Conservation (phyloP, 2,113 vertebrate species). For the Orthochromis indermauri region DNA sequence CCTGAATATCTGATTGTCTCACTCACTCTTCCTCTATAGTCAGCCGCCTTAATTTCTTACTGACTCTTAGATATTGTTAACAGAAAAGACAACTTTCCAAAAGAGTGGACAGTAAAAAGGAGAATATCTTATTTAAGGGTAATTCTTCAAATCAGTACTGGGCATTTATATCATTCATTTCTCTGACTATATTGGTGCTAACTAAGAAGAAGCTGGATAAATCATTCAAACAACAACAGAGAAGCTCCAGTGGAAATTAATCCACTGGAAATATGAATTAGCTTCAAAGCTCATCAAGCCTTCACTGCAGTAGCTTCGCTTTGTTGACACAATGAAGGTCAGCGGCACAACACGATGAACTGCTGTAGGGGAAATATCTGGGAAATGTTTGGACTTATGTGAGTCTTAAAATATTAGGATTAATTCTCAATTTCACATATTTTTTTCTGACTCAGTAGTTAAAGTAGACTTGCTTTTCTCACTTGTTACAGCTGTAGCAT, state of each 20-base stretch:
- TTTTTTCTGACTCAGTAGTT: not conserved
- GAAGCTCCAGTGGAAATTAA: not conserved
- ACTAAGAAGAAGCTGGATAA: not conserved
- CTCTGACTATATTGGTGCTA: not conserved
- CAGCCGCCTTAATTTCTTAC: not conserved
- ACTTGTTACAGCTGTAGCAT: not conserved
- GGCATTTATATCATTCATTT: not conserved
- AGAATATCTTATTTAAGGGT: not conserved
- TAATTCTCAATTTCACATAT: not conserved
- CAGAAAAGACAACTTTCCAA: not conserved
- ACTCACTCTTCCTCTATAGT: not conserved
- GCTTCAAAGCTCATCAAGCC: not conserved
- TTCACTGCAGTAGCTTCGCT: not conserved
- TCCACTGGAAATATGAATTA: not conserved
- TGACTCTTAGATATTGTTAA: not conserved
- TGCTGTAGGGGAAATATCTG: not conserved
- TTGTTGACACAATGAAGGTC: not conserved
- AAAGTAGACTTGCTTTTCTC: not conserved
- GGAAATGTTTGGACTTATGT: not conserved
- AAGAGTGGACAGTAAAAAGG: not conserved
- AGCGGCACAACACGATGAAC: not conserved
- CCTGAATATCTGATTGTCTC: slow-evolving; percentile 15
- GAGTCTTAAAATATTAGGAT: not conserved
- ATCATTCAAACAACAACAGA: not conserved
- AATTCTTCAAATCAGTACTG: not conserved